Conservation (phyloP, 2,888 invertebrate genomes). For the Aleiodes alternator region DNA sequence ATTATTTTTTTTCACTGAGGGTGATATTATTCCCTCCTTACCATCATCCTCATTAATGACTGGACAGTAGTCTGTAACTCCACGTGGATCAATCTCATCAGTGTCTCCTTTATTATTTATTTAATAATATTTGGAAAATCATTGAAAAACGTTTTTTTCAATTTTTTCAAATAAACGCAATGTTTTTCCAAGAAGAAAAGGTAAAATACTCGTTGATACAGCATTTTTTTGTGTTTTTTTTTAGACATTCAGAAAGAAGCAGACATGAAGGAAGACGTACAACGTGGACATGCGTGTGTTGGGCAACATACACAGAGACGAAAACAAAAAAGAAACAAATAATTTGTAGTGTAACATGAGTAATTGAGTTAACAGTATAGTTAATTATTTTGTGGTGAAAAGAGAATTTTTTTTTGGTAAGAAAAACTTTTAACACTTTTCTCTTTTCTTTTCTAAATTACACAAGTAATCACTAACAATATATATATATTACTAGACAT, state of each 20-base stretch:
- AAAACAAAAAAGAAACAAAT: conserved; percentile 6
- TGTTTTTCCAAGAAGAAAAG: background rate
- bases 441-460: conserved; percentile 15
- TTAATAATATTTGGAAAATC: background rate
- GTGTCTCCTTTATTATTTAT: conserved; percentile 28
- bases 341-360: background rate
- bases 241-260: background rate
- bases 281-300: conserved; percentile 37
- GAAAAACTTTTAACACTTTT: conserved; percentile 8
- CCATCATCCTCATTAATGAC: conserved; percentile 66
- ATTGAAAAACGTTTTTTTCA: background rate
- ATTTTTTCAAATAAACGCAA: background rate
- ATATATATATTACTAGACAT: background rate
- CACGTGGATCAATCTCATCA: conserved; percentile 19
- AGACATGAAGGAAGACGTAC: conserved; percentile 9
- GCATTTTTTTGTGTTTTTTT: background rate
- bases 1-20: conserved; percentile 13
- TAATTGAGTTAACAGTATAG: background rate
- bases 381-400: background rate
- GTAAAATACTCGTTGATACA: too few species aligned
- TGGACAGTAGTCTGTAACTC: conserved; percentile 59
- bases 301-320: conserved; percentile 35
- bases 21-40: conserved; percentile 61
- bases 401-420: background rate
- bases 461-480: background rate